Conservation (phyloP, 2,797 vertebrate genomes). For the Kryptopterus vitreolus region DNA sequence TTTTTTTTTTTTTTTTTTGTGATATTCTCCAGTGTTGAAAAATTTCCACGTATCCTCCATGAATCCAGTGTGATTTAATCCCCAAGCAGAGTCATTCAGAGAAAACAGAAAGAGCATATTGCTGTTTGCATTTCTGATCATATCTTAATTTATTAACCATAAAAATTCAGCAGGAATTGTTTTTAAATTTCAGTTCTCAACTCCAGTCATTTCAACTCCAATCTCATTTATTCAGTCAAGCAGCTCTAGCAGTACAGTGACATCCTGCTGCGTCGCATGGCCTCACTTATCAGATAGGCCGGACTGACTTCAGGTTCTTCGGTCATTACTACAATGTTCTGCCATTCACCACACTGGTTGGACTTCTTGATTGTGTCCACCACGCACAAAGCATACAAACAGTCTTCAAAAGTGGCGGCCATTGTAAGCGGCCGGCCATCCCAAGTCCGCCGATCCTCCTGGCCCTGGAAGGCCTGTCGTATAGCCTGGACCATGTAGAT, state of each 20-base stretch:
- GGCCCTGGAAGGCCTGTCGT: conserved; percentile 93
- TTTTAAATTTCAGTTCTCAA: neutral
- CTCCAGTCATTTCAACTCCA: neutral
- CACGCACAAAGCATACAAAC: conserved; percentile 93
- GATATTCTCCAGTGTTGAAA: conserved; percentile 25
- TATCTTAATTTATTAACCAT: conserved; percentile 10
- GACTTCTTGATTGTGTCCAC: conserved; percentile 98
- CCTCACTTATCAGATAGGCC: conserved; percentile 96
- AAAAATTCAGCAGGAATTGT: conserved; percentile 12
- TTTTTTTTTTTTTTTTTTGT: neutral
- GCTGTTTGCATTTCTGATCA: conserved; percentile 36
- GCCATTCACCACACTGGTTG: conserved; percentile 95
- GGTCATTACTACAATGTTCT: conserved; percentile 94
- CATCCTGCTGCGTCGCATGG: conserved; percentile 95
- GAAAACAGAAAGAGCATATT: conserved; percentile 28
- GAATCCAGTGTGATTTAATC: conserved; percentile 59
- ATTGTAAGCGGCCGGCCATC: conserved; percentile 92
- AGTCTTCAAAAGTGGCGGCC: conserved; percentile 98
- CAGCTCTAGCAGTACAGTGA: conserved; percentile 89
- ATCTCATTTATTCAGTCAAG: neutral
- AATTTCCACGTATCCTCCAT: conserved; percentile 28
- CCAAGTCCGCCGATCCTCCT: conserved; percentile 96
- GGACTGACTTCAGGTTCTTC: conserved; percentile 96
- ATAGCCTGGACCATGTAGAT: conserved; percentile 98
- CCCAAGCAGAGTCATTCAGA: neutral